These are phyloP conservation scores for Lypha dubia DNA, from an alignment of 2,888 invertebrate genomes.

Conservation along the genomic window DNA sequence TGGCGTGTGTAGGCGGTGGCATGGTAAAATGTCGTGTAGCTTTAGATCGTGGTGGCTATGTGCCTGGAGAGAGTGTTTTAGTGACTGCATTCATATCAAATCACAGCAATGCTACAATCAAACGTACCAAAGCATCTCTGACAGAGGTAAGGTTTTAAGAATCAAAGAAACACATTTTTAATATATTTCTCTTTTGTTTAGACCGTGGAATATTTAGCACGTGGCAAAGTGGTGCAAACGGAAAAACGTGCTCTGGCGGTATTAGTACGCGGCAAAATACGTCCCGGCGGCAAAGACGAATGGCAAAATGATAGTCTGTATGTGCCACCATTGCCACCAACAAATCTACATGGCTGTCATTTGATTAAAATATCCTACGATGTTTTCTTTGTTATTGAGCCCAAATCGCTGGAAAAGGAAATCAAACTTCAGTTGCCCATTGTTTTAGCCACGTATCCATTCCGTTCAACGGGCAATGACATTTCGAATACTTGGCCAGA, in stretches of 20 bases:
- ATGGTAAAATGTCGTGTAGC: conserved; percentile 93
- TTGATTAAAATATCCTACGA: conserved; percentile 96
- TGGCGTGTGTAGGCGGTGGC: conserved; percentile 94
- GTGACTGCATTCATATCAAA: conserved; percentile 94
- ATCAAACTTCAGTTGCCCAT: conserved; percentile 96
- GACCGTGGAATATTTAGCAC: conserved; percentile 94
- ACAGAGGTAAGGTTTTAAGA: conserved; percentile 84
- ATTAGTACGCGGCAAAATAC: conserved; percentile 90
- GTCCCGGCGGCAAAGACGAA: conserved; percentile 91
- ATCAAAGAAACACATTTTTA: not conserved
- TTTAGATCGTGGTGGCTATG: conserved; percentile 96
- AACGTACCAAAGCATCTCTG: conserved; percentile 92
- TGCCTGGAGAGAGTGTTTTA: conserved; percentile 96
- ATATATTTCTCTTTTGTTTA: conserved; percentile 78
- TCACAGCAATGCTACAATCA: conserved; percentile 92
- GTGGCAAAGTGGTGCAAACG: conserved; percentile 93
- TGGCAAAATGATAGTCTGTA: conserved; percentile 95
- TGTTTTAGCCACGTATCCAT: conserved; percentile 95
- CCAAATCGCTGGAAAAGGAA: conserved; percentile 95
- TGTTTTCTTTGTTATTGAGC: conserved; percentile 95
- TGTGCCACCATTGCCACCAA: conserved; percentile 96
- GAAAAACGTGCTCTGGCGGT: conserved; percentile 93
- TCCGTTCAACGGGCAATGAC: conserved; percentile 87
- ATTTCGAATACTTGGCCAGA: conserved; percentile 85
- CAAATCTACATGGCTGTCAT: conserved; percentile 96